Conservation (phyloP, 1,140 invertebrate genomes). For the Lepidurus packardi region DNA sequence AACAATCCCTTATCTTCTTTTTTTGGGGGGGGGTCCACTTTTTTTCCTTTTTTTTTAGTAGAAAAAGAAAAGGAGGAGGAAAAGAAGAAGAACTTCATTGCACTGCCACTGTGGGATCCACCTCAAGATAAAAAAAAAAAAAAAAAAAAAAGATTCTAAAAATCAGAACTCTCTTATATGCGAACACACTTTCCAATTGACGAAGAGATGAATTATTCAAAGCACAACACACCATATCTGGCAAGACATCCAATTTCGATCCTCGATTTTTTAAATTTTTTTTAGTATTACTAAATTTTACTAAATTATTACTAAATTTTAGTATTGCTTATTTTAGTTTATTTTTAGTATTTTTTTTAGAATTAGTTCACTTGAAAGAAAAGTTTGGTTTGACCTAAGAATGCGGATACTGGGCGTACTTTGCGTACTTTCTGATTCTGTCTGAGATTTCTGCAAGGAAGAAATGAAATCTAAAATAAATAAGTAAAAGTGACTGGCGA, state of each 20-base stretch:
- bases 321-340: background rate
- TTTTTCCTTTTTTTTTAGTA: background rate
- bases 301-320: too few relatives aligned
- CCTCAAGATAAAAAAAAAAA: background rate
- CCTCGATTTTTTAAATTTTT: background rate
- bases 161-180: background rate
- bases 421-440: too few relatives aligned
- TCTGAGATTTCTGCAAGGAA: too few relatives aligned
- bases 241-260: background rate
- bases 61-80: background rate
- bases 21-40: too few relatives aligned
- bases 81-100: background rate
- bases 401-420: too few relatives aligned
- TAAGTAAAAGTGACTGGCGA: too few relatives aligned
- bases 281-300: background rate
- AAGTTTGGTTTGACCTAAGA: too few relatives aligned
- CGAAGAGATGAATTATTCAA: background rate
- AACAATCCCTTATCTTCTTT: background rate
- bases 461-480: too few relatives aligned
- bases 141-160: background rate
- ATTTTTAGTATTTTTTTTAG: background rate
- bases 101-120: too few relatives aligned
- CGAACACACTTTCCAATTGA: constrained; percentile 12
- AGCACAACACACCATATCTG: background rate
- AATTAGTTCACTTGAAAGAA: background rate